phyloP scores from a whole-genome alignment of 2,888 invertebrate genomes.

The Oxyscelio sp. region DNA sequence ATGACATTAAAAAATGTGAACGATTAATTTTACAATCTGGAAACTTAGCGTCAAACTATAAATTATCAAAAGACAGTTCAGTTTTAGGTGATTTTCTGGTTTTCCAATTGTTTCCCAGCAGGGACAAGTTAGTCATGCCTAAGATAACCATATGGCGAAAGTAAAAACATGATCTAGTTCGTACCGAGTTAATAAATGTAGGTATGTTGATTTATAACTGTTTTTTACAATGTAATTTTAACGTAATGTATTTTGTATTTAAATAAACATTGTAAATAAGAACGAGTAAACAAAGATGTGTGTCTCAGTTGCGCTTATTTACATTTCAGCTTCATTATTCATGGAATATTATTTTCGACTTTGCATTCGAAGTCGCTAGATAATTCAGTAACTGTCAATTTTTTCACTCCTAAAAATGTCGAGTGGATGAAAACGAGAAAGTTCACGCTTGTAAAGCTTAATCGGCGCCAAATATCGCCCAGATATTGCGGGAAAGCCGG shows the following conservation, averaged over 20 bases:
- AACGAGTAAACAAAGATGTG: too few species aligned
- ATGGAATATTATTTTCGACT: background rate
- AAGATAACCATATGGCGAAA: slow-evolving; percentile 52
- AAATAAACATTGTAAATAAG: too few species aligned
- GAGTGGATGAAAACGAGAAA: slow-evolving; percentile 63
- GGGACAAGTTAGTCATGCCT: slow-evolving; percentile 51
- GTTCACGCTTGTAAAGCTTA: slow-evolving; percentile 68
- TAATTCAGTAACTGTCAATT: slow-evolving; percentile 57
- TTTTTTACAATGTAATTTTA: background rate
- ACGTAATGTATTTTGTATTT: too few species aligned
- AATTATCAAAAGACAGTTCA: too few species aligned
- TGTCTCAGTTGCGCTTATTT: background rate
- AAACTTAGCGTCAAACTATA: too few species aligned
- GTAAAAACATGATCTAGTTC: slow-evolving; percentile 43
- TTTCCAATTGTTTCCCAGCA: slow-evolving; percentile 31
- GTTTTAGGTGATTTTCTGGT: slow-evolving; percentile 17
- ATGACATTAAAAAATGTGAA: too few species aligned
- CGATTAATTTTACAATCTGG: too few species aligned
- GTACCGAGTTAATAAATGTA: background rate
- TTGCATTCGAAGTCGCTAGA: slow-evolving; percentile 17
- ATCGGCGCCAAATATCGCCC: slow-evolving; percentile 62
- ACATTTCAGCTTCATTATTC: background rate
- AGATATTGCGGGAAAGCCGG: slow-evolving; percentile 63
- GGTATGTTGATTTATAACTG: slow-evolving; percentile 29
- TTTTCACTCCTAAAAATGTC: slow-evolving; percentile 52